Percentiles rank a stretch among this genome's conserved stretches.
Evolutionary conservation across 2,888 invertebrate genomes (phyloP).

Genomic region (Tetropium fuscum): DNA sequence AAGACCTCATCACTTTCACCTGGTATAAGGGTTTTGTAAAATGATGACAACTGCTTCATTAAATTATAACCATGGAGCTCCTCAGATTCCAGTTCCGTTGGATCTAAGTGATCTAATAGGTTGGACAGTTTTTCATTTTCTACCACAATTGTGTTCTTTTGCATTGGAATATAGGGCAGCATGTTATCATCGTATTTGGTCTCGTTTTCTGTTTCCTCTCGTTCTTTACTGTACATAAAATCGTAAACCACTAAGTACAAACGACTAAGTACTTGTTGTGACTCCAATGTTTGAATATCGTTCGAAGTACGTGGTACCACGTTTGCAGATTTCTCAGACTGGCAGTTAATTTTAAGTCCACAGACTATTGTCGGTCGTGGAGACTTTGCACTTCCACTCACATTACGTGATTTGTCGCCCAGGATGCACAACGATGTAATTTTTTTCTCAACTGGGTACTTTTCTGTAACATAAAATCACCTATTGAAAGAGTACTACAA

Average conservation of each 20-base stretch:
- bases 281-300: slow-evolving; percentile 2
- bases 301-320: neutral
- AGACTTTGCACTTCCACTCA: slow-evolving; percentile 39
- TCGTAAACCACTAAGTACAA: slow-evolving; percentile 77
- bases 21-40: slow-evolving; percentile 64
- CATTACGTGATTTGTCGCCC: slow-evolving; percentile 49
- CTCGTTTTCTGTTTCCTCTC: slow-evolving; percentile 63
- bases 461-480: slow-evolving; percentile 53
- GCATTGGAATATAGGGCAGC: slow-evolving; percentile 25
- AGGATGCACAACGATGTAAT: slow-evolving; percentile 67
- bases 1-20: slow-evolving; percentile 65
- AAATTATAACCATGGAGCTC: slow-evolving; percentile 45
- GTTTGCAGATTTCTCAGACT: slow-evolving; percentile 20
- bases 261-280: slow-evolving; percentile 43
- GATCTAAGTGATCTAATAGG: slow-evolving; percentile 39
- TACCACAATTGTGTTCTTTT: slow-evolving; percentile 38
- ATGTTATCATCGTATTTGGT: slow-evolving; percentile 31
- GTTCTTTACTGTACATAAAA: slow-evolving; percentile 74
- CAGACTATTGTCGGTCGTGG: slow-evolving; percentile 68
- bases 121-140: slow-evolving; percentile 42
- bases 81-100: slow-evolving; percentile 41
- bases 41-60: slow-evolving; percentile 53
- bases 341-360: slow-evolving; percentile 64
- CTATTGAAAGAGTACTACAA: neutral
- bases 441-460: slow-evolving; percentile 58